These are phyloP conservation scores for Gorsachius goisagi DNA, from an alignment of 2,113 vertebrate species.

Conservation along the genomic window DNA sequence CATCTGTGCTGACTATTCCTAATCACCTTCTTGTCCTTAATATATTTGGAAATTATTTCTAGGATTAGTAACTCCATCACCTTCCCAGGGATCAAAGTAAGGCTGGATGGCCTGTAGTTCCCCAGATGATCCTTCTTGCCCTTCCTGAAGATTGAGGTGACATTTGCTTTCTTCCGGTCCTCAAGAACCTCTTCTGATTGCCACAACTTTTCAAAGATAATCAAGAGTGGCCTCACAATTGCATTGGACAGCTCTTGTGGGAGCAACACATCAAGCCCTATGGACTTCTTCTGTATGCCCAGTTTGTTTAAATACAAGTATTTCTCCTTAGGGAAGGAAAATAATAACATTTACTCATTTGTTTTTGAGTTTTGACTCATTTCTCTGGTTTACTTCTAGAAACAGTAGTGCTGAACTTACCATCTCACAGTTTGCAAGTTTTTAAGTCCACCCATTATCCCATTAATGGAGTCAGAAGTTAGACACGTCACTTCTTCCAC, in stretches of 20 bases:
- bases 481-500: not conserved
- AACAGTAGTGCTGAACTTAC: not conserved
- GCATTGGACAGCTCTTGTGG: not conserved
- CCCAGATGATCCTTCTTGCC: not conserved
- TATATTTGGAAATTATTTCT: not conserved
- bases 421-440: not conserved
- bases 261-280: not conserved
- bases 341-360: not conserved
- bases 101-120: not conserved
- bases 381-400: not conserved
- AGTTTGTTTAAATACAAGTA: not conserved
- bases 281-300: not conserved
- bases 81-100: not conserved
- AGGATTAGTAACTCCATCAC: not conserved
- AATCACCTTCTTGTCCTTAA: not conserved
- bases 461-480: not conserved
- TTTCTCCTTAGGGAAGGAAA: not conserved
- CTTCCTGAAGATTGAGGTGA: not conserved
- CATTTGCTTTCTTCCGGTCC: not conserved
- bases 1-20: not conserved
- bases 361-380: not conserved
- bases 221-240: not conserved
- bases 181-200: not conserved
- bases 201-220: not conserved
- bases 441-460: not conserved